These are phyloP conservation scores for Mesembrinibis cayennensis DNA, from an alignment of 2,113 vertebrate genomes.

Conservation along the genomic window DNA sequence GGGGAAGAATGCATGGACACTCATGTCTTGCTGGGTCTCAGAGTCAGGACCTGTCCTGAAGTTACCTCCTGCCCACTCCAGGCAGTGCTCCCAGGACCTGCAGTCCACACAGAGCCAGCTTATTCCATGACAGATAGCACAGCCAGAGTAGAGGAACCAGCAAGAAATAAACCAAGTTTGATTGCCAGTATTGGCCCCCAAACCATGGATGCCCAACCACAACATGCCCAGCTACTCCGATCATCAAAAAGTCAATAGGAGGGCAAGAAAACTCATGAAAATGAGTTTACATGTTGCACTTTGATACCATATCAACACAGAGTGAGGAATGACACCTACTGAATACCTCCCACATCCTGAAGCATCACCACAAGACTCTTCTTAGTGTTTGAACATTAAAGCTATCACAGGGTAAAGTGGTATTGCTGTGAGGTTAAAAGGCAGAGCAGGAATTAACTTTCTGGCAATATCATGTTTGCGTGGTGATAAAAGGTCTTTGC, in stretches of 20 bases:
- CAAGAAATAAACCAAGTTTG: background rate
- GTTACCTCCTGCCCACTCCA: background rate
- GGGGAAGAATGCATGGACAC: background rate
- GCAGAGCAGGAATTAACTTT: background rate
- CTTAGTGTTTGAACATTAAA: background rate
- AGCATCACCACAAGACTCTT: background rate
- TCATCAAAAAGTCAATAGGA: background rate
- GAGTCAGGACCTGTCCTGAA: background rate
- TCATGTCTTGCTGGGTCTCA: background rate
- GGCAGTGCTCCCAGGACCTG: background rate
- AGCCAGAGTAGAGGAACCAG: background rate
- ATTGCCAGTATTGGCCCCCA: background rate
- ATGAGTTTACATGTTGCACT: background rate
- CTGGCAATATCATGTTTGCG: background rate
- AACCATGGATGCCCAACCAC: background rate
- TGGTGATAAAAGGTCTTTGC: background rate
- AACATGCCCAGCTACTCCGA: background rate
- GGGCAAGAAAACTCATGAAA: background rate
- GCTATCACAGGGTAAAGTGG: background rate
- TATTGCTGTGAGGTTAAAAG: background rate
- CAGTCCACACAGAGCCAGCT: background rate
- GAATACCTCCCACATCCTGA: background rate
- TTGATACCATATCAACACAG: background rate
- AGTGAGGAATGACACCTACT: background rate
- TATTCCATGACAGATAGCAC: background rate